phyloP scores from a whole-genome alignment of 2,113 vertebrate genomes.

The Aythya baeri region DNA sequence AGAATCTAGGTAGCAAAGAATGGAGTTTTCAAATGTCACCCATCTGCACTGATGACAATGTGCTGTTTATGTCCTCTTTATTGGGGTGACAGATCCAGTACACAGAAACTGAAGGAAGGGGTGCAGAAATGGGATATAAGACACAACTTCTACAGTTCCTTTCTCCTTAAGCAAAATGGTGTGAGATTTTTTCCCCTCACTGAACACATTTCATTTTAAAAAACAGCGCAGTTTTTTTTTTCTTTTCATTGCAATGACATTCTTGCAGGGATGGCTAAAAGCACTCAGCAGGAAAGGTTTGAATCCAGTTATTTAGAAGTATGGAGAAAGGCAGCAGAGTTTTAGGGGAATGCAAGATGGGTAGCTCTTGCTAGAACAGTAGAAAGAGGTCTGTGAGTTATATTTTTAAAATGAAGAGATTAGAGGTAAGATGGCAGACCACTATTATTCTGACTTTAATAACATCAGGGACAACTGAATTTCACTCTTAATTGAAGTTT shows the following conservation, averaged over 20 bases:
- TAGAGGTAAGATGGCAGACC: not conserved
- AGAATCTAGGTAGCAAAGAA: not conserved
- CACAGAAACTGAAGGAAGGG: accelerated
- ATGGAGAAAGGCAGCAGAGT: not conserved
- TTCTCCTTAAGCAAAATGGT: not conserved
- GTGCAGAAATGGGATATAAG: not conserved
- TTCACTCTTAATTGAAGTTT: slow-evolving; percentile 36
- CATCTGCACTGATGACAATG: not conserved
- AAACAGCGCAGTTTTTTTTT: not conserved
- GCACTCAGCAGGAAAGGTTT: not conserved
- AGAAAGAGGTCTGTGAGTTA: not conserved
- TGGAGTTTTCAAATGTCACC: not conserved
- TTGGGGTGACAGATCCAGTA: not conserved
- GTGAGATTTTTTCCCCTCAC: not conserved
- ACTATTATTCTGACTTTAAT: slow-evolving; percentile 18
- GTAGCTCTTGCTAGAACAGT: not conserved
- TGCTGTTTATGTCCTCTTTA: not conserved
- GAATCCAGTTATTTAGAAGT: not conserved
- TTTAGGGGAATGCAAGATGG: not conserved
- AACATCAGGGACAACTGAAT: not conserved
- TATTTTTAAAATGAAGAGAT: not conserved
- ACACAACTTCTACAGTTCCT: not conserved
- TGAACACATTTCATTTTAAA: not conserved
- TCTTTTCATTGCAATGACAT: not conserved
- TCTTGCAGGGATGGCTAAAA: not conserved